Base-by-base conservation (phyloP, 2,888 invertebrate species). In the Lymantria dispar region DNA sequence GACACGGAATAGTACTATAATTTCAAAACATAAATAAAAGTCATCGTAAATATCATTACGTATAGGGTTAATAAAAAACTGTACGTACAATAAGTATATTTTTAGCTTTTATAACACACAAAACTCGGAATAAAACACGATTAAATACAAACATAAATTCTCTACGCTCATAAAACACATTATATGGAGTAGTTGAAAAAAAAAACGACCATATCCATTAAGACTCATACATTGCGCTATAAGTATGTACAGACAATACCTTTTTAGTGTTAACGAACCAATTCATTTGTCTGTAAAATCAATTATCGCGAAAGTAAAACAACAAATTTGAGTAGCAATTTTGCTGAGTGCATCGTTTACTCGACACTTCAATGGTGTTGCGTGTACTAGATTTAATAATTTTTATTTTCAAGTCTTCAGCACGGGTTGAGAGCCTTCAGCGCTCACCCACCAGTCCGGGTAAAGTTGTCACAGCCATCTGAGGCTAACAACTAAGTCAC, bases 331-430 rank as follows among this genome's bases (percentile, higher is more conserved):
- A 73, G 68, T 62, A 53, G 76, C 77, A 84, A 83, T 85, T 77
- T 63, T 52, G 74, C 65, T 80, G 72, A 85, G 85, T 85, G 84
- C 83, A 84, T 78, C 77, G 78, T 80, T 79, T 77, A 64, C 69
- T 56, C 52, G 38, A 52, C 65, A 54, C 53, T 70, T 71, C 70
- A 68, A 62, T 50, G 60, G 62, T 66, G 68, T 64, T 61, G 56
- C 62, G 66, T 67, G 52, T 53, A 64, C 53, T 8, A 7, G 12
- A 38, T 22, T 22, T 22, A 3, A 3, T 2, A 22, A 22, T 22
- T 22, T 22, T 22, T 22, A 3, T 22, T 22, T 22, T 22, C n/a
- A n/a, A n/a, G n/a, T n/a, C n/a, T n/a, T n/a, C n/a, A n/a, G n/a
- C n/a, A n/a, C n/a, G n/a, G n/a, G n/a, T n/a, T n/a, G n/a, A n/a